Percentiles rank a stretch among this genome's conserved stretches.
phyloP scores from a whole-genome alignment of 2,113 vertebrate species.

The Hyla sarda region DNA sequence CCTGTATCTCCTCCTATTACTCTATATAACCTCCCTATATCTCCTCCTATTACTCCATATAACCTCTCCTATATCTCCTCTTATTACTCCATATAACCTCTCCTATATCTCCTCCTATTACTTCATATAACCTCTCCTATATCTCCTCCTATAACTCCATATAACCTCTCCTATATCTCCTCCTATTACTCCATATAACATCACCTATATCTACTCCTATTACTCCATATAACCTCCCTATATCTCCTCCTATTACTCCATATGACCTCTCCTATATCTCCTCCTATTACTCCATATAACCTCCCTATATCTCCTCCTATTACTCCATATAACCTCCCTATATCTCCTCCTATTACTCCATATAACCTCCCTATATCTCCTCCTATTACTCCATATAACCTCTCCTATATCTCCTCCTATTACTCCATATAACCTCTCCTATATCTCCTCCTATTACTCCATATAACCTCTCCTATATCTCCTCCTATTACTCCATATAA shows the following conservation, averaged over 20 bases:
- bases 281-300: neutral
- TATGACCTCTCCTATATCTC: neutral
- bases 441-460: neutral
- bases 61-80: neutral
- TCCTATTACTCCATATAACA: conserved; percentile 3
- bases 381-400: neutral
- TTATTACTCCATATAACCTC: neutral
- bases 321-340: too few relatives aligned
- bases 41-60: neutral
- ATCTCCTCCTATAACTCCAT: conserved; percentile 11
- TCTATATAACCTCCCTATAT: neutral
- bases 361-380: neutral
- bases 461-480: neutral
- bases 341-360: neutral
- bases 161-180: conserved; percentile 1
- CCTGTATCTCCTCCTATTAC: neutral
- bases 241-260: neutral
- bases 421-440: too few relatives aligned
- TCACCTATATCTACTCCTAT: neutral
- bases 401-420: neutral
- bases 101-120: neutral
- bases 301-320: too few relatives aligned
- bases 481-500: too few relatives aligned
- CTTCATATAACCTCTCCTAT: neutral
- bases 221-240: neutral